These are phyloP conservation scores for Neodon shergylaensis DNA, from an alignment of 2,113 vertebrate genomes.

Conservation along the genomic window DNA sequence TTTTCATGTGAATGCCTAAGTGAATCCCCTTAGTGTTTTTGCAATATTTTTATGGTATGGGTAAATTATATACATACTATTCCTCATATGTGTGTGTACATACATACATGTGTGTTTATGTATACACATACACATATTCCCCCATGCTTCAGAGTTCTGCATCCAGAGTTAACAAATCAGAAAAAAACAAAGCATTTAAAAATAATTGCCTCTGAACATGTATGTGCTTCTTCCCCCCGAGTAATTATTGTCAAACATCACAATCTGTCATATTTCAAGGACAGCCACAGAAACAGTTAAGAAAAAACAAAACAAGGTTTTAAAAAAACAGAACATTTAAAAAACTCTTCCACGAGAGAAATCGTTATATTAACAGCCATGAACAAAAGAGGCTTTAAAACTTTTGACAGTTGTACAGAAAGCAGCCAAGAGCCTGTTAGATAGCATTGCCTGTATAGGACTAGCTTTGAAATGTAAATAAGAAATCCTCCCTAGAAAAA, in stretches of 20 bases:
- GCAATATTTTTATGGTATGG: not conserved
- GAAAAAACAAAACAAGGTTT: constrained; percentile 36
- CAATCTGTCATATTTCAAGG: not conserved
- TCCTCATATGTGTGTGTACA: not conserved
- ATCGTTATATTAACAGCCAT: not conserved
- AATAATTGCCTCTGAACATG: not conserved
- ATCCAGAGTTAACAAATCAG: not conserved
- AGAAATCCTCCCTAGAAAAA: constrained; percentile 22
- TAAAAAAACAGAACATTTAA: constrained; percentile 12
- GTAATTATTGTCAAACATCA: not conserved
- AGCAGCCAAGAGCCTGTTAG: not conserved
- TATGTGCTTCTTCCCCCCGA: not conserved
- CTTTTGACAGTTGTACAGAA: constrained; percentile 37
- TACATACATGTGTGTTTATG: too few species aligned
- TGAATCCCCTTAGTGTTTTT: not conserved
- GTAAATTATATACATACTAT: not conserved
- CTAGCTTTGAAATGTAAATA: constrained; percentile 38
- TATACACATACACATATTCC: too few species aligned
- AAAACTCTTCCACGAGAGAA: constrained; percentile 38
- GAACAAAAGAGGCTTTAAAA: constrained; percentile 34
- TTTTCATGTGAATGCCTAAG: not conserved
- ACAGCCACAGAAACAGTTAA: constrained; percentile 46
- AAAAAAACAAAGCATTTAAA: not conserved
- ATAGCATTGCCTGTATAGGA: not conserved
- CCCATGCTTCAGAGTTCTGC: not conserved